A percentile compares a stretch with the other conserved stretches of the same genome.
These are phyloP conservation scores for Gryllus longicercus DNA, from an alignment of 2,888 invertebrate genomes.

Conservation along the genomic window DNA sequence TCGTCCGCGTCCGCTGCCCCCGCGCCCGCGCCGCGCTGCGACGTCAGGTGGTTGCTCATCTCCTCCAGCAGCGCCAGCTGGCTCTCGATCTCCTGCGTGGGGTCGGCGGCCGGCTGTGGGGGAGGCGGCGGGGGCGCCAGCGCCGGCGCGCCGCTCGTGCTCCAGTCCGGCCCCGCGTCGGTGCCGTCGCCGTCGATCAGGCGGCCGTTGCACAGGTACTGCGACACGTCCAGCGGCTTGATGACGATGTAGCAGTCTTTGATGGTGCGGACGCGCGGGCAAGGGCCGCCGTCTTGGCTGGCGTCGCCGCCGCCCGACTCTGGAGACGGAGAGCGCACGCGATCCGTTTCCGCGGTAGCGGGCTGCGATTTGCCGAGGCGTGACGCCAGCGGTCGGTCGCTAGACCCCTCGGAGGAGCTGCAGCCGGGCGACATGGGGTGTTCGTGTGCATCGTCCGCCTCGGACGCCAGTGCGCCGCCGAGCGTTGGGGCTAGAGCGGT, in stretches of 20 bases:
- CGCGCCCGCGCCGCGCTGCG: background rate
- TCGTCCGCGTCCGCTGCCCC: background rate
- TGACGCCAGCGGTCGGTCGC: background rate
- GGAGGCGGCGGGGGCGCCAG: background rate
- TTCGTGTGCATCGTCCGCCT: background rate
- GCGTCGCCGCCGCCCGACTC: background rate
- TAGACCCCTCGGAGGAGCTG: background rate
- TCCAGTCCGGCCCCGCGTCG: background rate
- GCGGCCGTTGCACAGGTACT: background rate
- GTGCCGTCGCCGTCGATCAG: background rate
- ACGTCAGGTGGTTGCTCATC: background rate
- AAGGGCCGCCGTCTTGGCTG: background rate
- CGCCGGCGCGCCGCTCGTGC: background rate
- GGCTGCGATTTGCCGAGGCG: background rate
- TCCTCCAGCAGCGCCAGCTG: background rate
- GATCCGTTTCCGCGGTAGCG: background rate
- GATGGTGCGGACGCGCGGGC: background rate
- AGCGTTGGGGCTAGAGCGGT: background rate
- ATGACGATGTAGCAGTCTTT: background rate
- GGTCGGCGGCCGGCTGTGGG: background rate
- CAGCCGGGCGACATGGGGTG: background rate
- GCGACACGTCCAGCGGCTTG: background rate
- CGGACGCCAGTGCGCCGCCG: background rate
- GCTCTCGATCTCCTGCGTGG: constrained; percentile 1
- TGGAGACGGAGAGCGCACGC: no score